phyloP scores from a whole-genome alignment of 2,797 vertebrate genomes.

The Geotria australis region DNA sequence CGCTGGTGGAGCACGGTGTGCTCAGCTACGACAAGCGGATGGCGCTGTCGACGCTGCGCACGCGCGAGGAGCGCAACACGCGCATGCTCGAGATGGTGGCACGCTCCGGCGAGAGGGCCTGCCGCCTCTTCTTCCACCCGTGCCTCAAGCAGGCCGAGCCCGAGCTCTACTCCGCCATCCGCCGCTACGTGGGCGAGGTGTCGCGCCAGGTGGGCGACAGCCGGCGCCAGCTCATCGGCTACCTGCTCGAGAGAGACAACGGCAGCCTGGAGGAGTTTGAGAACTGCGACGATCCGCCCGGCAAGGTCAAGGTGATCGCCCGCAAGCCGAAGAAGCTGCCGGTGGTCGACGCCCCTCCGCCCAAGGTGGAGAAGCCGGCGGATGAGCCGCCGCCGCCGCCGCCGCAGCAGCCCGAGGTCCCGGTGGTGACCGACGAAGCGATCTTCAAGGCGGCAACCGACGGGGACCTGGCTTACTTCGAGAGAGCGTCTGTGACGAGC shows the following conservation, averaged over 20 bases:
- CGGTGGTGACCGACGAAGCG: background rate
- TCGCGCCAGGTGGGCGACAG: slow-evolving; percentile 17
- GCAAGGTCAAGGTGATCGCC: slow-evolving; percentile 4
- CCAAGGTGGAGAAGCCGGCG: slow-evolving; percentile 1
- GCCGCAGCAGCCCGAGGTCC: slow-evolving; percentile 1
- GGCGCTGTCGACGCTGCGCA: slow-evolving; percentile 15
- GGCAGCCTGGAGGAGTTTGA: slow-evolving; percentile 2
- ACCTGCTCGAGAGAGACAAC: slow-evolving; percentile 25
- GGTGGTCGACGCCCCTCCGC: background rate
- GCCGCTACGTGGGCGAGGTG: slow-evolving; percentile 12
- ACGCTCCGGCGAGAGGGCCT: slow-evolving; percentile 28
- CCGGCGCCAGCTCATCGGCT: slow-evolving; percentile 28
- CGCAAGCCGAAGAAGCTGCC: background rate
- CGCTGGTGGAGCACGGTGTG: slow-evolving; percentile 16
- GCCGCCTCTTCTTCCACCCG: slow-evolving; percentile 32
- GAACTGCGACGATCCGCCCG: background rate
- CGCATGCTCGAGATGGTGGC: slow-evolving; percentile 19
- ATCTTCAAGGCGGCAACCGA: slow-evolving; percentile 9
- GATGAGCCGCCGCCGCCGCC: slow-evolving; percentile 2
- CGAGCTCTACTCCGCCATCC: slow-evolving; percentile 19
- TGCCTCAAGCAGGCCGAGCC: slow-evolving; percentile 31
- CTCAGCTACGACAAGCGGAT: slow-evolving; percentile 18
- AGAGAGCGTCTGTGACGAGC: slow-evolving; percentile 7
- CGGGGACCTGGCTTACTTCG: slow-evolving; percentile 8
- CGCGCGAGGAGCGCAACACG: slow-evolving; percentile 18